Evolutionary conservation across 2,888 invertebrate species (phyloP), one percentile per base, ranked within the genome.

Genomic region (Graphium colonna): DNA sequence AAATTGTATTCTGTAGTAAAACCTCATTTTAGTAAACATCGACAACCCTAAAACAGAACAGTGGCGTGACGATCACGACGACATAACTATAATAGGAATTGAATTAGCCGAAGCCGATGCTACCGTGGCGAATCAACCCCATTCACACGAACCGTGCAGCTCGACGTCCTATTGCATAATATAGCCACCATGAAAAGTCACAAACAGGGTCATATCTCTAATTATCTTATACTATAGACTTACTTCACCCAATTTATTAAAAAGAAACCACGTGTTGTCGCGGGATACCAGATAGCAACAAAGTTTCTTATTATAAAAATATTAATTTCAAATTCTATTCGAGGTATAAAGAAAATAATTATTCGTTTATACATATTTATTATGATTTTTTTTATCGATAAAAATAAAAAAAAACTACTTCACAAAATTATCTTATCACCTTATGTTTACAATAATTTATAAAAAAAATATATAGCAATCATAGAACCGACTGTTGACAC

Each of bases 61-160:
- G 9, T 31, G 9, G 16, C 31, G 44, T 52, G 44, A 52, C 47
- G 52, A 45, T 38, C 43, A 31, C 46, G 28, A 18, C 18, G 46
- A 42, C 48, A 43, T 38, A 38, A 52, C 40, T 51, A 59, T 51
- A 50, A 52, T 52, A 46, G 49, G 16, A 13, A 51, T 41, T 43
- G 49, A 49, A 60, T 55, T 53, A 45, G 45, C 45, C 33, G 38
- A 38, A 53, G 56, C 45, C 56, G 43, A n/a, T 36, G 39, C 17
- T 45, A 18, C 58, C 68, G 65, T 68, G 56, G 53, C 71, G 58
- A 75, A 75, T 74, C 51, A 43, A 40, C 28, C 54, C 60, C 57
- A 67, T 69, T 72, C 52, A 65, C 52, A 51, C 53, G 44, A 49
- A 64, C 64, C 69, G 67, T 65, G 67, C 39, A 39, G 31, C 42